phyloP scores from a whole-genome alignment of 2,888 invertebrate genomes.

The Apamea sordens region DNA sequence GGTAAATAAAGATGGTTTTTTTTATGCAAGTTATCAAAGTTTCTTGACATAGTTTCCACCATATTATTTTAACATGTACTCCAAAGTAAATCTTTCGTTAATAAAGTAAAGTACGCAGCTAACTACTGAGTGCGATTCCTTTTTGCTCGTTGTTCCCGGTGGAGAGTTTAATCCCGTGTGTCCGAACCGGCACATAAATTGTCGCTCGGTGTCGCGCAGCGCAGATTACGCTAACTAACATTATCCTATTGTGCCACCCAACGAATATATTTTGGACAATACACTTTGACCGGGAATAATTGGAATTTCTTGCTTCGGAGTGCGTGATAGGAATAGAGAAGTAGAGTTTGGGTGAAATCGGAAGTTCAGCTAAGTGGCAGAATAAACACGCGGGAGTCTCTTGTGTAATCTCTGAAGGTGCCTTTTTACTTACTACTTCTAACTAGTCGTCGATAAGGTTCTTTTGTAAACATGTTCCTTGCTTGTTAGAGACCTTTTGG shows the following conservation, averaged over 20 bases:
- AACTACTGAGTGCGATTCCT: slow-evolving; percentile 37
- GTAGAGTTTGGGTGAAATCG: not conserved
- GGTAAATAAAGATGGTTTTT: not conserved
- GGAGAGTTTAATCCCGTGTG: slow-evolving; percentile 57
- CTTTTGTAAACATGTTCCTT: not conserved
- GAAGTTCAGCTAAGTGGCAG: not conserved
- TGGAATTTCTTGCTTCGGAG: slow-evolving; percentile 2
- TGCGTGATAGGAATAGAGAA: slow-evolving; percentile 12
- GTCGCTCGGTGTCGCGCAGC: slow-evolving; percentile 51
- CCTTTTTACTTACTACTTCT: not conserved
- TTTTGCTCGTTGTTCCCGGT: slow-evolving; percentile 45
- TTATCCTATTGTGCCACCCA: slow-evolving; percentile 49
- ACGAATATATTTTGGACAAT: slow-evolving; percentile 48
- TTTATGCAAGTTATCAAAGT: not conserved
- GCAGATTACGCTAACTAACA: slow-evolving; percentile 62
- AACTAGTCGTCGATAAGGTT: not conserved
- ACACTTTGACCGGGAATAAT: slow-evolving; percentile 38
- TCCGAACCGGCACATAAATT: slow-evolving; percentile 59
- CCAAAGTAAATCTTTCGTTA: slow-evolving; percentile 15
- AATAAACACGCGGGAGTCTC: not conserved
- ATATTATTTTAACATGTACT: slow-evolving; percentile 4
- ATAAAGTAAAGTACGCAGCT: slow-evolving; percentile 26
- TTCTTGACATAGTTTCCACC: not conserved
- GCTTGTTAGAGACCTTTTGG: not conserved
- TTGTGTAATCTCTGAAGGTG: not conserved